Percentiles rank a stretch among this genome's conserved stretches.
These are phyloP conservation scores for Amphibalanus amphitrite DNA, from an alignment of 1,140 invertebrate species.

Conservation along the genomic window DNA sequence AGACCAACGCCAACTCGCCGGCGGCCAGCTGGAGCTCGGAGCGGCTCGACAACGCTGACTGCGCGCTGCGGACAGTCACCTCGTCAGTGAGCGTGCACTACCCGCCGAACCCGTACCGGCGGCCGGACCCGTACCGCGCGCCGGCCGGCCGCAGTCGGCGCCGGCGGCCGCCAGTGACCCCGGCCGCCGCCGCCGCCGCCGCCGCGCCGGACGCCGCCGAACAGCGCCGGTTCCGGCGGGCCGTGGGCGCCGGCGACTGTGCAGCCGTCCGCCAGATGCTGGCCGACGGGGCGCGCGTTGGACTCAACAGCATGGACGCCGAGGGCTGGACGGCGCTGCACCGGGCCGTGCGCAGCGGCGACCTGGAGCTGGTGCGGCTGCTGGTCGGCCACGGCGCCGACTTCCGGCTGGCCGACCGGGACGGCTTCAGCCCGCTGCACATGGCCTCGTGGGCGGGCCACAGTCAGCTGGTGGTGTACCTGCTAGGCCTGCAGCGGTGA, in stretches of 20 bases:
- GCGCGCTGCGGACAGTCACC: not conserved
- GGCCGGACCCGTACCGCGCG: not conserved
- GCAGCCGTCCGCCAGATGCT: not conserved
- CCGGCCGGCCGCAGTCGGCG: too few relatives aligned
- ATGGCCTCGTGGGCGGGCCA: slow-evolving; percentile 32
- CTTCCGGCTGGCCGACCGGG: slow-evolving; percentile 29
- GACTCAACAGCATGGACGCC: slow-evolving; percentile 26
- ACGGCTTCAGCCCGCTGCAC: slow-evolving; percentile 35
- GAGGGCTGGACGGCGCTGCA: slow-evolving; percentile 33
- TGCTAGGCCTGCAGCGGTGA: not conserved
- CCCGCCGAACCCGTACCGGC: not conserved
- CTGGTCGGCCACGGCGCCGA: slow-evolving; percentile 33
- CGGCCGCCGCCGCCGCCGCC: too few relatives aligned
- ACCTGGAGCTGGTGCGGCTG: slow-evolving; percentile 32
- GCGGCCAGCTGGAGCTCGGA: not conserved
- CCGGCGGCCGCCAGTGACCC: too few relatives aligned
- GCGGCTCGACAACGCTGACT: not conserved
- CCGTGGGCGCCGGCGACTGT: not conserved
- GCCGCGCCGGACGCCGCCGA: not conserved
- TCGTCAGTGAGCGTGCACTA: not conserved
- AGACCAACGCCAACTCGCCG: too few relatives aligned
- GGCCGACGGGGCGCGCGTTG: not conserved
- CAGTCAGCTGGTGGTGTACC: not conserved
- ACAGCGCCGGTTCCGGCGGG: not conserved
- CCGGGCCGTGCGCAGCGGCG: slow-evolving; percentile 28